Evolutionary conservation across 2,888 invertebrate species (phyloP).

Genomic region (Venustoraphidia nigricollis): DNA sequence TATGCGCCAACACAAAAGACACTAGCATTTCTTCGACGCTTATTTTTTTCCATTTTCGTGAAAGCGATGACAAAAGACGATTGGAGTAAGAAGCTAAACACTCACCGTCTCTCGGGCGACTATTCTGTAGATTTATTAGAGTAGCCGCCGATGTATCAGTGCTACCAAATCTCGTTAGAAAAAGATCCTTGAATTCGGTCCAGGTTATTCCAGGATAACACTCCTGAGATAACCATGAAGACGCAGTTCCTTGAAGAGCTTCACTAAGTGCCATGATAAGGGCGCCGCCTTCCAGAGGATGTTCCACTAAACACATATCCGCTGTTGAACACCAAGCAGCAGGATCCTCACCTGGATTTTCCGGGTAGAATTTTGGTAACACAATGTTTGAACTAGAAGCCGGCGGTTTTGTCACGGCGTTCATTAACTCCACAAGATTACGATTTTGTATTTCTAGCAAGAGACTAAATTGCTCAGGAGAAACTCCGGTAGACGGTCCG

Average conservation of each 20-base stretch:
- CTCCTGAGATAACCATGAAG: slow-evolving; percentile 7
- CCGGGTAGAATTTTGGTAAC: slow-evolving; percentile 6
- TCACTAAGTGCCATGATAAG: no score
- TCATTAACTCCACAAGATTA: neutral
- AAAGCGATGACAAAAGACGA: slow-evolving; percentile 3
- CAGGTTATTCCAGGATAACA: slow-evolving; percentile 7
- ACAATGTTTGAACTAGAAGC: neutral
- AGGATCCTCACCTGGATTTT: neutral
- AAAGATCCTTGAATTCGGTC: slow-evolving; percentile 8
- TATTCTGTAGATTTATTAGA: no score
- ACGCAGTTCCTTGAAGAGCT: no score
- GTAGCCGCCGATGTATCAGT: slow-evolving; percentile 6
- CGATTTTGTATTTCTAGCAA: neutral
- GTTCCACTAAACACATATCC: no score
- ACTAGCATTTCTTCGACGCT: no score
- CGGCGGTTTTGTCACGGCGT: neutral
- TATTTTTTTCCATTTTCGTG: slow-evolving; percentile 4
- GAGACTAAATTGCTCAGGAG: no score
- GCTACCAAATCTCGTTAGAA: slow-evolving; percentile 5
- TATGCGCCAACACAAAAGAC: slow-evolving; percentile 7
- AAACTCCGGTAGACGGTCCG: no score
- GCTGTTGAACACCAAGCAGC: slow-evolving; percentile 7
- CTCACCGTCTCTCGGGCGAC: slow-evolving; percentile 7
- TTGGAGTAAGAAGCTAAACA: slow-evolving; percentile 7
- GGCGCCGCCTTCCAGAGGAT: no score